These are phyloP conservation scores for Andrena chrysosceles DNA, from an alignment of 2,888 invertebrate species.

Conservation along the genomic window DNA sequence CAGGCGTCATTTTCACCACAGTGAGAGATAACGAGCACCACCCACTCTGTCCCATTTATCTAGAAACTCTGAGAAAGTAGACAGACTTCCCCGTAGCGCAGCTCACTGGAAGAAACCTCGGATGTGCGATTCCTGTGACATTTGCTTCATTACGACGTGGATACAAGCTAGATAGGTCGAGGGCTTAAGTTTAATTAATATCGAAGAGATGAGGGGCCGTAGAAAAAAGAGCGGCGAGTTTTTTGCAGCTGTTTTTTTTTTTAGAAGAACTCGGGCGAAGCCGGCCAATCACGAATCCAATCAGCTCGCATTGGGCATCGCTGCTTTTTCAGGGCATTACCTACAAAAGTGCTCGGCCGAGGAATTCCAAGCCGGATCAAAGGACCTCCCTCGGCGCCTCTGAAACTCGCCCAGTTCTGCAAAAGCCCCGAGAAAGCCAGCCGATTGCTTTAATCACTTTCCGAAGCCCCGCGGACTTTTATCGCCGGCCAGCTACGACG, in stretches of 20 bases:
- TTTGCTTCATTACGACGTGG: background rate
- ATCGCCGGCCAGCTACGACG: constrained; percentile 25
- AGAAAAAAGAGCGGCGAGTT: constrained; percentile 1
- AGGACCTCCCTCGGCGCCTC: constrained; percentile 35
- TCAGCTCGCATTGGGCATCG: constrained; percentile 35
- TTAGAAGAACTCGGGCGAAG: constrained; percentile 5
- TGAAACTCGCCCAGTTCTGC: background rate
- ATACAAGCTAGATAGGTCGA: background rate
- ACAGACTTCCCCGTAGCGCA: background rate
- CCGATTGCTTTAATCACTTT: constrained; percentile 50
- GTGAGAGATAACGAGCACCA: background rate
- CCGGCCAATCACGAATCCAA: constrained; percentile 44
- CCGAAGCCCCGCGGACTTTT: constrained; percentile 31
- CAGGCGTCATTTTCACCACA: constrained; percentile 17
- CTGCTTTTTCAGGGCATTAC: constrained; percentile 26
- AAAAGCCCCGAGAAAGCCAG: background rate
- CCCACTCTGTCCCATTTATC: background rate
- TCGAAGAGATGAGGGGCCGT: background rate
- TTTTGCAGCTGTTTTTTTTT: constrained; percentile 21
- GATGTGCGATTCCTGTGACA: background rate
- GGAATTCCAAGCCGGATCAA: constrained; percentile 49
- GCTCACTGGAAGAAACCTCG: background rate
- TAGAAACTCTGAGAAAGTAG: background rate
- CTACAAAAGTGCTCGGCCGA: constrained; percentile 28
- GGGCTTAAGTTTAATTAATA: constrained; percentile 42